phyloP scores from a whole-genome alignment of 2,113 vertebrate species.

The Thamnaconus septentrionalis region DNA sequence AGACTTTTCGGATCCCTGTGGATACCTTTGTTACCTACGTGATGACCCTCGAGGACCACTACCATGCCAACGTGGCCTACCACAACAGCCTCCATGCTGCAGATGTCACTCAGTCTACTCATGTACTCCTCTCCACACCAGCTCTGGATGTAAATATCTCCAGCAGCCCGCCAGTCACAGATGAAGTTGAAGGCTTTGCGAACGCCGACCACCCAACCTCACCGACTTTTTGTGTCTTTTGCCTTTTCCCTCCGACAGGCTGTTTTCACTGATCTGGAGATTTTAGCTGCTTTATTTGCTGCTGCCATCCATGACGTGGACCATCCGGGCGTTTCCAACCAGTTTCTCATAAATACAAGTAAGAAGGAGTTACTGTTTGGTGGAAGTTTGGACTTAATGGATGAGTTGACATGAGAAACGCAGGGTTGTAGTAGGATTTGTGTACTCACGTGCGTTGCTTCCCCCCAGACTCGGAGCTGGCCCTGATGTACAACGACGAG shows the following conservation, averaged over 20 bases:
- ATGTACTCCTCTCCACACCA: slow-evolving; percentile 89
- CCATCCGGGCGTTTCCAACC: slow-evolving; percentile 95
- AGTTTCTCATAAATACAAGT: slow-evolving; percentile 96
- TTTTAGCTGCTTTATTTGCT: slow-evolving; percentile 89
- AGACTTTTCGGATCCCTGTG: slow-evolving; percentile 88
- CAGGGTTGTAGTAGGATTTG: neutral
- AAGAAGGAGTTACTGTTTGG: slow-evolving; percentile 52
- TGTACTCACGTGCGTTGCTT: slow-evolving; percentile 7
- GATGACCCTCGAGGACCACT: slow-evolving; percentile 92
- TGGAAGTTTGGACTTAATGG: neutral
- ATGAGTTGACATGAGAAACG: neutral
- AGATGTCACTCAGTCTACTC: slow-evolving; percentile 92
- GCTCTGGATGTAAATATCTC: slow-evolving; percentile 83
- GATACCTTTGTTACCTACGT: slow-evolving; percentile 90
- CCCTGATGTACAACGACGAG: slow-evolving; percentile 95
- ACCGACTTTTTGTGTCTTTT: neutral
- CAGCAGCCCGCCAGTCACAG: neutral
- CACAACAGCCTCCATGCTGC: slow-evolving; percentile 95
- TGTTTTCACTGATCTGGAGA: slow-evolving; percentile 93
- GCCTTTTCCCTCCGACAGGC: slow-evolving; percentile 70
- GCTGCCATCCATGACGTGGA: slow-evolving; percentile 94
- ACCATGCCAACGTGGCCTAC: slow-evolving; percentile 91
- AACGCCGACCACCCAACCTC: too few relatives aligned
- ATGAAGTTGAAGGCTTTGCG: neutral
- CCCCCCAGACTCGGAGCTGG: slow-evolving; percentile 87